Percentiles rank a stretch among this genome's conserved stretches.
Evolutionary conservation across 1,140 invertebrate genomes (phyloP).

Genomic region (Drosophila repleta): DNA sequence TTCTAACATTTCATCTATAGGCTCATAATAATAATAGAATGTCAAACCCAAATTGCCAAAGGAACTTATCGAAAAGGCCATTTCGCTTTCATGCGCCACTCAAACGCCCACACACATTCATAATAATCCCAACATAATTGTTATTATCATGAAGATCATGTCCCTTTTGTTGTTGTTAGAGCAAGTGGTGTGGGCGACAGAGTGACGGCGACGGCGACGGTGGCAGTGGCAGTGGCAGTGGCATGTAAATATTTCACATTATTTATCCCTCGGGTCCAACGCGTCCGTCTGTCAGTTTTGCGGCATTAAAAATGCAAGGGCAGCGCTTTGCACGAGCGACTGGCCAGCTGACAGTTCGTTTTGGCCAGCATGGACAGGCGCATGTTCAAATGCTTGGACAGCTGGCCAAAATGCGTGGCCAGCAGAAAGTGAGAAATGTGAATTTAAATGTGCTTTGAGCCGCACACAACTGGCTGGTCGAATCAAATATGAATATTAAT

Average conservation of each 20-base stretch:
- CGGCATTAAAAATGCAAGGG: constrained; percentile 72
- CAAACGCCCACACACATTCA: neutral
- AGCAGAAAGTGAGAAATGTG: constrained; percentile 60
- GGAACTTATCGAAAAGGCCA: too few relatives aligned
- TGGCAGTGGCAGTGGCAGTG: too few relatives aligned
- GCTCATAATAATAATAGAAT: too few relatives aligned
- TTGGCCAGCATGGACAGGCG: constrained; percentile 38
- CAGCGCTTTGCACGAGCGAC: constrained; percentile 63
- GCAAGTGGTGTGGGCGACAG: neutral
- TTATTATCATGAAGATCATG: constrained; percentile 43
- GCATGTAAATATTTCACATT: constrained; percentile 70
- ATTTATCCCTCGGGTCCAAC: constrained; percentile 57
- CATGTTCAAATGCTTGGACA: constrained; percentile 66
- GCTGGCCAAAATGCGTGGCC: constrained; percentile 59
- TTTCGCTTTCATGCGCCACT: too few relatives aligned
- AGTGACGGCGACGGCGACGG: too few relatives aligned
- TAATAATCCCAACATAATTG: constrained; percentile 57
- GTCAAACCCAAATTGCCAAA: too few relatives aligned
- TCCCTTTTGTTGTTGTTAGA: constrained; percentile 29
- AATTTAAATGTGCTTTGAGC: constrained; percentile 12
- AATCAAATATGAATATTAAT: constrained; percentile 48
- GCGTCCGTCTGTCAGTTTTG: constrained; percentile 41
- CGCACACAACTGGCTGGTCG: neutral
- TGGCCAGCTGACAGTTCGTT: constrained; percentile 60
- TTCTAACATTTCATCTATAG: too few relatives aligned